phyloP scores from a whole-genome alignment of 2,797 vertebrate genomes.

The Poeciliopsis paucimaculata region DNA sequence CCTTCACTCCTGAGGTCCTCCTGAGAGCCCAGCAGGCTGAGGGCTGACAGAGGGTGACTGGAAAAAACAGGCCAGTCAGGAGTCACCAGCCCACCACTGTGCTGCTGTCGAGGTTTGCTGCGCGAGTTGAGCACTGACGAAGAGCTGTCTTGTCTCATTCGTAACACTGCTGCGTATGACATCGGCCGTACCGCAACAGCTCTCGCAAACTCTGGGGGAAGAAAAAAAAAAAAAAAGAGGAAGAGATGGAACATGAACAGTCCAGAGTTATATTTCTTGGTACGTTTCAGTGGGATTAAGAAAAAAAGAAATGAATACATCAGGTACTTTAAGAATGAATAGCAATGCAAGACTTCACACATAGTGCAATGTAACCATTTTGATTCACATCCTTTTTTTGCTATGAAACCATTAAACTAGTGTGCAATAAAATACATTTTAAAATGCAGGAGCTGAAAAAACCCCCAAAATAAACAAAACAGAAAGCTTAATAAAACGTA shows the following conservation, averaged over 20 bases:
- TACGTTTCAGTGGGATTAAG: not conserved
- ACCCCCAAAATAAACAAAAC: not conserved
- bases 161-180: constrained; percentile 88
- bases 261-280: not conserved
- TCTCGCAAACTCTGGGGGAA: constrained; percentile 81
- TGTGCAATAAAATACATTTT: constrained; percentile 3
- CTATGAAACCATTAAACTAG: not conserved
- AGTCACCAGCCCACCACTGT: constrained; percentile 69
- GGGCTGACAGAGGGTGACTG: constrained; percentile 81
- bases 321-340: not conserved
- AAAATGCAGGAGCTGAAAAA: not conserved
- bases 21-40: constrained; percentile 84
- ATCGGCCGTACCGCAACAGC: constrained; percentile 85
- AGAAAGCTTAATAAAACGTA: constrained; percentile 2
- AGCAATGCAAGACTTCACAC: not conserved
- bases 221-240: not conserved
- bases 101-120: constrained; percentile 81
- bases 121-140: constrained; percentile 81
- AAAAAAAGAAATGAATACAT: not conserved
- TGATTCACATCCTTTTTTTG: not conserved
- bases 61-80: constrained; percentile 83
- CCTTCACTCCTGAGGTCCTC: constrained; percentile 90
- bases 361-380: not conserved
- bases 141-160: constrained; percentile 88
- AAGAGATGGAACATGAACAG: not conserved